Percentiles rank a stretch among this genome's conserved stretches.
These are phyloP conservation scores for Chloropsis hardwickii DNA, from an alignment of 2,113 vertebrate species.

Conservation along the genomic window DNA sequence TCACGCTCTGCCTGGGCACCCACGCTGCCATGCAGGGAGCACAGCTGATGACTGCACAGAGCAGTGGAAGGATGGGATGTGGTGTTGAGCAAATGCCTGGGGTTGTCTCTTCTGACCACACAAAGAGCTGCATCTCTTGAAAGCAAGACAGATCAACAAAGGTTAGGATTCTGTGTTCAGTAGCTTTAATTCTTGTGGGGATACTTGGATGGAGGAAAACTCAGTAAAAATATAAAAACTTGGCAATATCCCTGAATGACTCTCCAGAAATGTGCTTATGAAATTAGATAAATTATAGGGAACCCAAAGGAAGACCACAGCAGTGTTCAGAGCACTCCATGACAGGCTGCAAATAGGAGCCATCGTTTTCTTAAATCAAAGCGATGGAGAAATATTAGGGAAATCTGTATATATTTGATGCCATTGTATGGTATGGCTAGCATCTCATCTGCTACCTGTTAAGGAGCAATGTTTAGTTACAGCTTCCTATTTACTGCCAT, in stretches of 20 bases:
- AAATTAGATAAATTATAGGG: background rate
- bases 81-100: background rate
- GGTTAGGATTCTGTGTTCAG: background rate
- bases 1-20: fast-evolving
- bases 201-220: background rate
- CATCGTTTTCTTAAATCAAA: background rate
- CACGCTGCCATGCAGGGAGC: fast-evolving
- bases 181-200: background rate
- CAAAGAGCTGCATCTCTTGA: background rate
- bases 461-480: background rate
- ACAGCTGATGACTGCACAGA: background rate
- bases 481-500: background rate
- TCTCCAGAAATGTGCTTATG: background rate
- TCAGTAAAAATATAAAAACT: background rate
- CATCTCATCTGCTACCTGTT: background rate
- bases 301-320: background rate
- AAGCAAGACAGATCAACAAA: background rate
- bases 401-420: background rate
- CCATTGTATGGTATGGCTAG: background rate
- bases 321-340: background rate
- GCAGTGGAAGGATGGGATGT: background rate
- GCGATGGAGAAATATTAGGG: background rate
- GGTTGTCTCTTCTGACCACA: background rate
- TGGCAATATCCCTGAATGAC: background rate
- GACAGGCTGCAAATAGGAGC: background rate